A percentile compares a stretch with the other conserved stretches of the same genome.
Evolutionary conservation across 2,797 vertebrate genomes (phyloP).

Genomic region (Xyrichtys novacula): DNA sequence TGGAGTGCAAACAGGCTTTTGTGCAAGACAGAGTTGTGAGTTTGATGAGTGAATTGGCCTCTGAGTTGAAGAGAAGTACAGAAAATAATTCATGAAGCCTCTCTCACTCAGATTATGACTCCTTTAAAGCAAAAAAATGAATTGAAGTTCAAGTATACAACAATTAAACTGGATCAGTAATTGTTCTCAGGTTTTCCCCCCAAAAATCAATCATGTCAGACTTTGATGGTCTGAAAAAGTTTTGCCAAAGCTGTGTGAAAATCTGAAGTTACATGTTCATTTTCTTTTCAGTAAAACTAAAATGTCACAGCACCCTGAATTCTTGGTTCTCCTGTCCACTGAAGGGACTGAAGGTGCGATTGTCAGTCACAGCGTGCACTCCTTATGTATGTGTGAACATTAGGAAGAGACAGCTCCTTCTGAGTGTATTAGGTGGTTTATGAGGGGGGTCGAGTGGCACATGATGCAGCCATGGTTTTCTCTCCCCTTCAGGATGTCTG

Average conservation of each 20-base stretch:
- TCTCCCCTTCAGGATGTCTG: conserved; percentile 37
- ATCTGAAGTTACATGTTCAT: background rate
- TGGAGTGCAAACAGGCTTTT: too few relatives aligned
- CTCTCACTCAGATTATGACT: background rate
- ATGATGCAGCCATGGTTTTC: background rate
- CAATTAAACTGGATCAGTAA: background rate
- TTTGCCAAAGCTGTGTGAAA: too few relatives aligned
- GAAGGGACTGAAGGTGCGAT: background rate
- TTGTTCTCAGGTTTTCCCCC: background rate
- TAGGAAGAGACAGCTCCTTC: conserved; percentile 5
- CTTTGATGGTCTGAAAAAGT: too few relatives aligned
- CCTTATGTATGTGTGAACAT: conserved; percentile 7
- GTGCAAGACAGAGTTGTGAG: too few relatives aligned
- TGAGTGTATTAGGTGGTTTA: conserved; percentile 8
- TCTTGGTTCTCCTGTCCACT: too few relatives aligned
- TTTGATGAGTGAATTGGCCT: conserved; percentile 18
- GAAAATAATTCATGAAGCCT: background rate
- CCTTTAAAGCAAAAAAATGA: too few relatives aligned
- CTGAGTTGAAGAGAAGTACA: background rate
- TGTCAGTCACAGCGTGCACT: background rate
- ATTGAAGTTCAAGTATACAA: too few relatives aligned
- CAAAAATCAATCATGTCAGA: too few relatives aligned
- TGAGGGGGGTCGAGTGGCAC: background rate
- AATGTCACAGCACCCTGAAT: too few relatives aligned
- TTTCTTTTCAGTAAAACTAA: background rate